Conservation (phyloP, 2,113 vertebrate species). For the Circaetus cinerascens region DNA sequence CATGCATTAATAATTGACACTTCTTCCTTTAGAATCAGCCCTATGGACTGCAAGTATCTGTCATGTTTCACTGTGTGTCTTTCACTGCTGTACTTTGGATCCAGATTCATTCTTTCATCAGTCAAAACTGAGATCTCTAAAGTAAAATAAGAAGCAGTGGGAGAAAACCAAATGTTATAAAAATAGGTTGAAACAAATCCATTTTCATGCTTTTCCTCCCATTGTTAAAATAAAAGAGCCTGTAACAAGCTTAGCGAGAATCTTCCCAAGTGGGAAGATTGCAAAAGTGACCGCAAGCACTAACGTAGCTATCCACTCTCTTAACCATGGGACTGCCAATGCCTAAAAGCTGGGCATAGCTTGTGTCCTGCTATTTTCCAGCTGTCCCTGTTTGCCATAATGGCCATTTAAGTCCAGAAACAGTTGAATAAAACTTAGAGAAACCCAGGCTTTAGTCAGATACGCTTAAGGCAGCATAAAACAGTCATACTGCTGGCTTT, state of each 20-base stretch:
- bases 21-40: not conserved
- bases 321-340: not conserved
- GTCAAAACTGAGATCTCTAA: not conserved
- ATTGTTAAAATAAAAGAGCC: slow-evolving; percentile 13
- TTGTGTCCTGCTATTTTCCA: not conserved
- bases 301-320: not conserved
- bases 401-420: not conserved
- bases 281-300: not conserved
- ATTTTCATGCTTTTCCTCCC: not conserved
- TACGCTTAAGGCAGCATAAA: not conserved
- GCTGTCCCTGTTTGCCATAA: not conserved
- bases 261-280: not conserved
- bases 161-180: not conserved
- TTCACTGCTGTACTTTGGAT: not conserved
- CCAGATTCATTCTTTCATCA: not conserved
- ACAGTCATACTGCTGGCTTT: not conserved
- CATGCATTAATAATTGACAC: not conserved
- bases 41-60: not conserved
- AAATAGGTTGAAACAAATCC: slow-evolving; percentile 39
- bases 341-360: not conserved
- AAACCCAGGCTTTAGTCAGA: not conserved
- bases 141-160: not conserved
- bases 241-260: not conserved
- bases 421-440: not conserved
- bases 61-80: not conserved